Conservation (phyloP, 2,888 invertebrate genomes). For the Idaea dimidiata region DNA sequence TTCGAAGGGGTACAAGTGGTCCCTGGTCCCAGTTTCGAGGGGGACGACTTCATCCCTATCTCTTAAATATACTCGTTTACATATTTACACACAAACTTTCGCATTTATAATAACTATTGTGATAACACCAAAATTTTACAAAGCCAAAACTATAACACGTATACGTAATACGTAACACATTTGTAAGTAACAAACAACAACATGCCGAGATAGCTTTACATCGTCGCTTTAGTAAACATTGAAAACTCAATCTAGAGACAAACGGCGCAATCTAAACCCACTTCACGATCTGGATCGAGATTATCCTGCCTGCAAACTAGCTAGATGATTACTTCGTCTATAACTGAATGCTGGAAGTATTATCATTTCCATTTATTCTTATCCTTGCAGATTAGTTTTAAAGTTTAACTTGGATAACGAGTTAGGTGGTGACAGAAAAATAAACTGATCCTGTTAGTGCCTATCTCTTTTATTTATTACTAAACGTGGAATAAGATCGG, state of each 20-base stretch:
- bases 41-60: too few species aligned
- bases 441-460: too few species aligned
- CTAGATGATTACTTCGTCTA: not conserved
- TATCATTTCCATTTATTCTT: not conserved
- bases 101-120: too few species aligned
- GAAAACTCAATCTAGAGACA: not conserved
- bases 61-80: too few species aligned
- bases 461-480: too few species aligned
- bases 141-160: not conserved
- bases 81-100: too few species aligned
- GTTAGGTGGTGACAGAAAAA: not conserved
- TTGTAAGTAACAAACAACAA: not conserved
- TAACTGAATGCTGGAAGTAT: not conserved
- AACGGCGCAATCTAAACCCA: not conserved
- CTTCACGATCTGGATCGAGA: not conserved
- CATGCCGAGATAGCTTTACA: not conserved
- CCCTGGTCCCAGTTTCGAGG: too few species aligned
- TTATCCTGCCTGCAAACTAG: not conserved
- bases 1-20: too few species aligned
- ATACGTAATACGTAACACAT: not conserved
- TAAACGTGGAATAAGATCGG: too few species aligned
- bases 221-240: not conserved
- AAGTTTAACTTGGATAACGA: not conserved
- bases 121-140: not conserved
- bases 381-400: not conserved